Evolutionary conservation across 64 coral and sea anemone species (phyloP).

Genomic region (Montipora efflorescens): DNA sequence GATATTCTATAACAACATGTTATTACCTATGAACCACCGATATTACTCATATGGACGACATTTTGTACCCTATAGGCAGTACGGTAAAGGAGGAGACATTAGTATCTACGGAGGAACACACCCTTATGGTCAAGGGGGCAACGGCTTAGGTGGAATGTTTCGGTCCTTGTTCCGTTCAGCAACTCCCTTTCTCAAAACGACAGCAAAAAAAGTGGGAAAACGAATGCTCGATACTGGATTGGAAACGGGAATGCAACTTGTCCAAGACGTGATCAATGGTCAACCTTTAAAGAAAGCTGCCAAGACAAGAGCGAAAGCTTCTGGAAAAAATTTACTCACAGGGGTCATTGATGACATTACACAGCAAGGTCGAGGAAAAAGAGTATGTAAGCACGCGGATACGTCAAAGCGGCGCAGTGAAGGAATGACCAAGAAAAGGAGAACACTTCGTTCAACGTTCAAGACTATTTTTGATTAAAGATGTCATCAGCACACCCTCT

Average conservation of each 20-base stretch:
- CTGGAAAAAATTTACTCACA: background rate
- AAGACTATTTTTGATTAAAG: too few species aligned
- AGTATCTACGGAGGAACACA: background rate
- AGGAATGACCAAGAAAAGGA: too few species aligned
- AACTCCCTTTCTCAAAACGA: constrained; percentile 17
- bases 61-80: background rate
- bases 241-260: constrained; percentile 12
- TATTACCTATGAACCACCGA: background rate
- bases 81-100: background rate
- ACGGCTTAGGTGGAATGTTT: constrained; percentile 12
- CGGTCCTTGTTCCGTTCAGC: background rate
- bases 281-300: background rate
- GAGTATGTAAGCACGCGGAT: background rate
- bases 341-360: background rate
- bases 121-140: constrained; percentile 42
- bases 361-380: background rate
- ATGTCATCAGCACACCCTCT: too few species aligned
- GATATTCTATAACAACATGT: background rate
- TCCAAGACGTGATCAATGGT: background rate
- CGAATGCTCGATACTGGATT: constrained; percentile 20
- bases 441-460: too few species aligned
- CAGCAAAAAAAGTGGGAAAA: constrained; percentile 8
- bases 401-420: too few species aligned
- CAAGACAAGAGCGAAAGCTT: background rate
- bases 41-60: background rate